Percentiles rank a stretch among this genome's conserved stretches.
These are phyloP conservation scores for Lordiphosa stackelbergi DNA, from an alignment of 1,140 invertebrate species.

Conservation along the genomic window DNA sequence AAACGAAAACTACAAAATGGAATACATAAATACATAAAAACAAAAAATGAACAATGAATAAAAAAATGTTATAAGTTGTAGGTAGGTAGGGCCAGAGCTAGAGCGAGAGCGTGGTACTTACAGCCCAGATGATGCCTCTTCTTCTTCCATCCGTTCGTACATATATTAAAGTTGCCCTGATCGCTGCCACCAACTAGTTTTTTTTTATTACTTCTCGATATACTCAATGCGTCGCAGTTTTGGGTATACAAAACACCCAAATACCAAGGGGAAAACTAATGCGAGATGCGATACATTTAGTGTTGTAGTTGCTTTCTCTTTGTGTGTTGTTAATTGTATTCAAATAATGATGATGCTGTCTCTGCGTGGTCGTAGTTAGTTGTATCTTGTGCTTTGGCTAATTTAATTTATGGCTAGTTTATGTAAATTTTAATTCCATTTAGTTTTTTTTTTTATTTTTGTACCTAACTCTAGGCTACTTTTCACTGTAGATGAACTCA, in stretches of 20 bases:
- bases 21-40: constrained; percentile 58
- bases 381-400: constrained; percentile 40
- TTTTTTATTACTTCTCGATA: constrained; percentile 47
- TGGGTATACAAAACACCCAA: constrained; percentile 28
- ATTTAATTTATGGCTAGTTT: constrained; percentile 73
- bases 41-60: constrained; percentile 48
- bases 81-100: constrained; percentile 17
- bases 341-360: constrained; percentile 65
- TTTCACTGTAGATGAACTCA: constrained; percentile 5
- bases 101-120: constrained; percentile 12
- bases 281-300: constrained; percentile 26
- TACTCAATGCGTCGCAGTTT: neutral
- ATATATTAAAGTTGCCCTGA: constrained; percentile 26
- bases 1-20: constrained; percentile 69
- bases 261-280: constrained; percentile 47
- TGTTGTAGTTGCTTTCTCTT: constrained; percentile 62
- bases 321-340: constrained; percentile 63
- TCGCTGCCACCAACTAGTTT: constrained; percentile 25
- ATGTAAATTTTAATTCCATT: constrained; percentile 69
- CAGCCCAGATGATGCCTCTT: no score
- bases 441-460: constrained; percentile 38
- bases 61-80: constrained; percentile 52
- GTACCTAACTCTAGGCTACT: constrained; percentile 3
- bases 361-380: constrained; percentile 38
- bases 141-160: neutral